Conservation (phyloP, 2,888 invertebrate genomes). For the Amphipyra berbera region DNA sequence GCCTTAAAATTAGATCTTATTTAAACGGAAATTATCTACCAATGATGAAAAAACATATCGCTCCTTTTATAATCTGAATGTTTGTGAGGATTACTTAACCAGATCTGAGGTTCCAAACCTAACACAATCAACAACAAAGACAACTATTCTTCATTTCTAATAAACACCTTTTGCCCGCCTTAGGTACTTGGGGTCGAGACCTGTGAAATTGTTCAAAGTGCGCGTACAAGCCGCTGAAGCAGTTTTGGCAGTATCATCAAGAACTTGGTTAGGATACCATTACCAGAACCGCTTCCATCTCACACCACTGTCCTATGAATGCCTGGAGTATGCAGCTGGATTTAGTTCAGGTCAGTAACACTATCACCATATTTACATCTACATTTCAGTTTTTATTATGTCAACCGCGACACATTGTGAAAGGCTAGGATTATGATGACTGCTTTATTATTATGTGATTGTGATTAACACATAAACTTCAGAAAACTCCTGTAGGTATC, state of each 20-base stretch:
- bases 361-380: not conserved
- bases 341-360: conserved; percentile 92
- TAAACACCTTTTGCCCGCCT: not conserved
- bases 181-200: conserved; percentile 97
- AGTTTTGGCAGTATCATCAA: conserved; percentile 98
- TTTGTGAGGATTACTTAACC: conserved; percentile 88
- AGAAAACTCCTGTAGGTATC: no score
- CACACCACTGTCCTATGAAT: conserved; percentile 98
- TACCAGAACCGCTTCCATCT: conserved; percentile 99
- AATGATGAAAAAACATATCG: conserved; percentile 83
- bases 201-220: conserved; percentile 98
- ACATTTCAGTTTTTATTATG: not conserved
- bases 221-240: conserved; percentile 98
- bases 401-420: no score
- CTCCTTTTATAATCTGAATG: conserved; percentile 91
- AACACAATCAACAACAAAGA: not conserved
- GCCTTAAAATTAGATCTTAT: not conserved
- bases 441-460: no score
- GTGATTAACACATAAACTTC: no score
- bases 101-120: conserved; percentile 78
- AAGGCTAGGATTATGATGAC: no score
- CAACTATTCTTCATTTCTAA: not conserved
- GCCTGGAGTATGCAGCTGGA: conserved; percentile 98
- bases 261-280: conserved; percentile 99
- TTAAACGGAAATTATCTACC: conserved; percentile 37